Evolutionary conservation across 2,113 vertebrate genomes (phyloP).

Genomic region (Poecile atricapillus): DNA sequence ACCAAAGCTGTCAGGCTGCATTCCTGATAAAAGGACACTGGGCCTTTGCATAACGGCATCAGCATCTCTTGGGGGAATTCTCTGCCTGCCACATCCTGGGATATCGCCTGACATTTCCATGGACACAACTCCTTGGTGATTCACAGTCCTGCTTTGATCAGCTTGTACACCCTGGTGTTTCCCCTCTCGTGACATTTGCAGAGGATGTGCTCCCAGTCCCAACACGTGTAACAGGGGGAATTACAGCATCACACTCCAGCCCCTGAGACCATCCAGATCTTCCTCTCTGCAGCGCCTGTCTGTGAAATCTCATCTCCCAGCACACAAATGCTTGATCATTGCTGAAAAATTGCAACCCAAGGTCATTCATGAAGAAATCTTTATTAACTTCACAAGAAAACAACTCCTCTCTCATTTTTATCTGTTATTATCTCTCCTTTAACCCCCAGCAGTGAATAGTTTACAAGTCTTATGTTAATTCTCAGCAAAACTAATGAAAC

Average conservation of each 20-base stretch:
- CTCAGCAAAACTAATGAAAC: constrained; percentile 1
- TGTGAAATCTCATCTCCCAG: neutral
- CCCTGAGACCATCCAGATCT: neutral
- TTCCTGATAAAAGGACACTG: neutral
- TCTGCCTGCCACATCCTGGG: neutral
- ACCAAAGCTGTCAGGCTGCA: neutral
- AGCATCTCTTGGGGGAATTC: constrained; percentile 1
- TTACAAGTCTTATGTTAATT: neutral
- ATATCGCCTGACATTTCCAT: constrained; percentile 40
- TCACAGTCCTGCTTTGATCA: constrained; percentile 40
- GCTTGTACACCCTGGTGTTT: constrained; percentile 13
- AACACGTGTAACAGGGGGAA: neutral
- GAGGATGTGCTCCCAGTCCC: constrained; percentile 5
- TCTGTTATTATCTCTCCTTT: neutral
- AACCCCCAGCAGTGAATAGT: neutral
- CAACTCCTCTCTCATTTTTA: neutral
- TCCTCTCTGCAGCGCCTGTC: neutral
- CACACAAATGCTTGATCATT: neutral
- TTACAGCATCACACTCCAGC: neutral
- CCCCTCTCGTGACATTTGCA: constrained; percentile 31
- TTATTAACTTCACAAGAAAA: neutral
- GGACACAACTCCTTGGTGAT: constrained; percentile 29
- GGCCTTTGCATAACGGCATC: neutral
- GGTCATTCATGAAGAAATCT: neutral
- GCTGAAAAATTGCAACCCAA: neutral